phyloP scores from a whole-genome alignment of 2,797 vertebrate species.

The Urosaurus nigricauda region DNA sequence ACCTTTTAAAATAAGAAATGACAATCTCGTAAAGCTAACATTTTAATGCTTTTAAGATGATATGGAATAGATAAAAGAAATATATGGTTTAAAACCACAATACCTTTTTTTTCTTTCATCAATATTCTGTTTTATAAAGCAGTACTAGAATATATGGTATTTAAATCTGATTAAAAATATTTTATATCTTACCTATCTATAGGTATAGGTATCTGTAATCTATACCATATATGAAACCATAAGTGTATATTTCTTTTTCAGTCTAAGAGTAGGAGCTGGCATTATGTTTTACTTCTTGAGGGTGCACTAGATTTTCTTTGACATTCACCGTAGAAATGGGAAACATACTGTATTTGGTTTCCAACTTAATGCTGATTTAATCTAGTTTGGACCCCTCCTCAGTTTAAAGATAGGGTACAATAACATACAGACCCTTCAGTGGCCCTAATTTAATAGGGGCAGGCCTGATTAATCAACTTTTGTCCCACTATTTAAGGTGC shows the following conservation, averaged over 20 bases:
- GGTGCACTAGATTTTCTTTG: too few species aligned
- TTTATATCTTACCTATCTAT: too few species aligned
- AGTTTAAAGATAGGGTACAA: background rate
- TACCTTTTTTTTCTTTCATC: background rate
- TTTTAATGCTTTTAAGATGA: background rate
- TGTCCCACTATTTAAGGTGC: too few species aligned
- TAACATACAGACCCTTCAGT: background rate
- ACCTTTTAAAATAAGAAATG: constrained; percentile 14
- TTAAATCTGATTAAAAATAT: background rate
- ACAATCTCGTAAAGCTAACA: background rate
- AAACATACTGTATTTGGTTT: background rate
- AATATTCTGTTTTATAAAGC: background rate
- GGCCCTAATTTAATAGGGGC: background rate
- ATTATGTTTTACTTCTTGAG: background rate
- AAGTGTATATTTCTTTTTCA: background rate
- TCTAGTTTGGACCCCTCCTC: background rate
- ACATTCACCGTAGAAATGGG: background rate
- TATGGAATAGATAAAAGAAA: constrained; percentile 19
- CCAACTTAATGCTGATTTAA: background rate
- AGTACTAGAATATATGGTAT: background rate
- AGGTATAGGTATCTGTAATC: background rate
- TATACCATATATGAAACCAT: background rate
- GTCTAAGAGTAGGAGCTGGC: background rate
- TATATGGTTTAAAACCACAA: background rate
- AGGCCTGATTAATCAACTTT: too few species aligned